Evolutionary conservation across 1,140 invertebrate genomes (phyloP).

Genomic region (Microplitis mediator): DNA sequence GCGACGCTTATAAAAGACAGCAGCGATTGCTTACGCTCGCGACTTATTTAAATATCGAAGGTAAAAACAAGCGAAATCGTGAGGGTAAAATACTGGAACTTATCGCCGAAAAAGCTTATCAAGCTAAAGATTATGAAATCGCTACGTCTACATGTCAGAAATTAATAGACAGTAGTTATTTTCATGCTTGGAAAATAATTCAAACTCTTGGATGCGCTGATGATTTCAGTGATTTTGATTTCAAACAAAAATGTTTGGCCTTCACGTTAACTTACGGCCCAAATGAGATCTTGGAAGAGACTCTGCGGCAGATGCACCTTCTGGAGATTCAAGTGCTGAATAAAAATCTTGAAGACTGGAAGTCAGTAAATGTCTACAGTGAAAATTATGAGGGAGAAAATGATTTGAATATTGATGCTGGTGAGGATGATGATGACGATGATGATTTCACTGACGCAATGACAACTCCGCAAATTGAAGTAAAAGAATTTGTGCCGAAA

Average conservation of each 20-base stretch:
- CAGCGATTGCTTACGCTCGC: conserved; percentile 67
- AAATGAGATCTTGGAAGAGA: conserved; percentile 62
- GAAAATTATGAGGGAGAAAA: conserved; percentile 45
- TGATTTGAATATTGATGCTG: conserved; percentile 36
- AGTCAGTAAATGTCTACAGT: conserved; percentile 34
- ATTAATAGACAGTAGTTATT: conserved; percentile 63
- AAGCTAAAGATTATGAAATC: conserved; percentile 63
- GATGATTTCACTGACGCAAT: conserved; percentile 51
- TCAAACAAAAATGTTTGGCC: conserved; percentile 62
- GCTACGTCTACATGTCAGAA: conserved; percentile 62
- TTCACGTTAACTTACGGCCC: conserved; percentile 66
- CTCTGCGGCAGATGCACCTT: conserved; percentile 61
- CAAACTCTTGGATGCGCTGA: conserved; percentile 61
- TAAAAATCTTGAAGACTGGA: conserved; percentile 49
- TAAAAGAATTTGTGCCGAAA: conserved; percentile 57
- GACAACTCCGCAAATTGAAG: conserved; percentile 48
- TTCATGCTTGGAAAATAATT: conserved; percentile 64
- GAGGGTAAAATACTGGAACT: conserved; percentile 69
- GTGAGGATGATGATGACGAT: conserved; percentile 39
- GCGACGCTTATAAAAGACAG: conserved; percentile 64
- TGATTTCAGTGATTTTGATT: conserved; percentile 61
- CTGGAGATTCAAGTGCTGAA: conserved; percentile 55
- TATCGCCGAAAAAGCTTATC: conserved; percentile 65
- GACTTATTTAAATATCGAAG: conserved; percentile 64
- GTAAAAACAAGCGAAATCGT: conserved; percentile 51